phyloP scores from a whole-genome alignment of 2,888 invertebrate genomes.

The Brachyopa scutellaris region DNA sequence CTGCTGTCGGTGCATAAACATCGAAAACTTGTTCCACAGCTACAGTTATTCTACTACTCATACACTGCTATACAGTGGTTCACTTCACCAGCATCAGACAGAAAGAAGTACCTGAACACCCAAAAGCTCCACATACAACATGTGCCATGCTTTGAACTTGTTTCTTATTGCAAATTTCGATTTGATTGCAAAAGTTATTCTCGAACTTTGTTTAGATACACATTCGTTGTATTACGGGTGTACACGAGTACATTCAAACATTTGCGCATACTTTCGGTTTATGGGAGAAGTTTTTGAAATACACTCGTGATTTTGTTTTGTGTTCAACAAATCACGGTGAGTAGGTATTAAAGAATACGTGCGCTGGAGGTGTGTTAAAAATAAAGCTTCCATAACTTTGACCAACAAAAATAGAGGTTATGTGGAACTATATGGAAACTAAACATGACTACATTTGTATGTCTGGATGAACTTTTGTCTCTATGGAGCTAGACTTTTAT shows the following conservation, averaged over 20 bases:
- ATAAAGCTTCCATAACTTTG: no score
- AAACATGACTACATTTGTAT: no score
- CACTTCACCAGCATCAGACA: slow-evolving; percentile 12
- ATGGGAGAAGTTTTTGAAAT: slow-evolving; percentile 18
- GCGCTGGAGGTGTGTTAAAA: no score
- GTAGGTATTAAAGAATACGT: no score
- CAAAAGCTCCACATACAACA: neutral
- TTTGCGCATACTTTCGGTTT: slow-evolving; percentile 1
- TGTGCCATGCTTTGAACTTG: slow-evolving; percentile 51
- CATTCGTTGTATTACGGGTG: slow-evolving; percentile 28
- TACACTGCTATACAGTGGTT: slow-evolving; percentile 11
- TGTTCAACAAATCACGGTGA: slow-evolving; percentile 5
- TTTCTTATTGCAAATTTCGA: slow-evolving; percentile 67
- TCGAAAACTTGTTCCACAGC: slow-evolving; percentile 63
- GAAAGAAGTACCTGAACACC: slow-evolving; percentile 3
- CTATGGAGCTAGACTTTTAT: no score
- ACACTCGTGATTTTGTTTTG: neutral
- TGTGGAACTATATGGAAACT: no score
- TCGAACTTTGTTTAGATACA: slow-evolving; percentile 67
- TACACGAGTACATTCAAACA: neutral
- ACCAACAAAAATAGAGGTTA: no score
- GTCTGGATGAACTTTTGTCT: no score
- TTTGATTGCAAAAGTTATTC: slow-evolving; percentile 69
- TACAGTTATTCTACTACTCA: slow-evolving; percentile 21
- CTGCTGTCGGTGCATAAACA: slow-evolving; percentile 50